Evolutionary conservation across 2,888 invertebrate species (phyloP).

Genomic region (Hyalella azteca): DNA sequence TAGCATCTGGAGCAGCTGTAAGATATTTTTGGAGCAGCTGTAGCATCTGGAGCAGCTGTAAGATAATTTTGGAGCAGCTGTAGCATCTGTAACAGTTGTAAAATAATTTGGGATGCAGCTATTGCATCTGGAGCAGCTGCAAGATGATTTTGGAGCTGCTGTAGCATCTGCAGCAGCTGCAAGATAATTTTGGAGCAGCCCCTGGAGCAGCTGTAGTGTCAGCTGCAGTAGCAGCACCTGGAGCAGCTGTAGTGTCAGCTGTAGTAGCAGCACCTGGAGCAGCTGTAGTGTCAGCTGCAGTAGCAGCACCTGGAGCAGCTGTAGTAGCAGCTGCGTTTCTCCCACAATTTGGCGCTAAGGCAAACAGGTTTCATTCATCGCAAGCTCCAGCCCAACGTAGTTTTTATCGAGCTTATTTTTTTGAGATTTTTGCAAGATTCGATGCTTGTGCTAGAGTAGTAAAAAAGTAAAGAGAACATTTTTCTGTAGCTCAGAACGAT

Average conservation of each 20-base stretch:
- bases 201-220: slow-evolving; percentile 28
- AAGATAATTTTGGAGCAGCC: neutral
- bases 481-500: no score
- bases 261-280: slow-evolving; percentile 3
- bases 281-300: neutral
- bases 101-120: neutral
- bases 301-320: slow-evolving; percentile 12
- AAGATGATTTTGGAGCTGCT: no score
- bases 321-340: neutral
- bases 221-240: slow-evolving; percentile 2
- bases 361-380: slow-evolving; percentile 19
- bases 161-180: neutral
- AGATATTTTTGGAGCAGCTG: no score
- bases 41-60: neutral
- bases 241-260: neutral
- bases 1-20: no score
- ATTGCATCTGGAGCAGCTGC: neutral
- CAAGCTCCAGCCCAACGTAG: neutral
- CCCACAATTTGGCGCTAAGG: neutral
- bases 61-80: neutral
- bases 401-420: neutral
- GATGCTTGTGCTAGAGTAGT: no score
- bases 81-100: neutral
- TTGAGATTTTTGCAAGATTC: no score
- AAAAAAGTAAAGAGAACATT: no score